Percentiles rank a stretch among this genome's conserved stretches.
Conservation (phyloP, 2,888 invertebrate species). For the Torymus tubicola region DNA sequence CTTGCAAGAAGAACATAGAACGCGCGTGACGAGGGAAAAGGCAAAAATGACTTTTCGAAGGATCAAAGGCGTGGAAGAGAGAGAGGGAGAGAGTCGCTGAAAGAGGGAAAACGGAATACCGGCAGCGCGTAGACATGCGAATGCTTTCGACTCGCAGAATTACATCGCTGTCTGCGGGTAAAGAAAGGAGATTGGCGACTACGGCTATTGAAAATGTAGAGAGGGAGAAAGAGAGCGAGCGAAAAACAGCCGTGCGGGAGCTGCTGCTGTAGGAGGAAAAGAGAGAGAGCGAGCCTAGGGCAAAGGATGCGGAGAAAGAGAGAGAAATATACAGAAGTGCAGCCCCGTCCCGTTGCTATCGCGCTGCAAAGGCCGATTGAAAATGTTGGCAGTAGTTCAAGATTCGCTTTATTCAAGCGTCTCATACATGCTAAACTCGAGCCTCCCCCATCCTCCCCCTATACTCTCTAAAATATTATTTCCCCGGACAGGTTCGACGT, state of each 20-base stretch:
- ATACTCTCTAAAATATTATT: constrained; percentile 64
- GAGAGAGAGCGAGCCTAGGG: constrained; percentile 23
- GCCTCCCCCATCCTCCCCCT: neutral
- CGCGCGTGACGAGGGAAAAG: constrained; percentile 30
- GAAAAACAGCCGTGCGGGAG: constrained; percentile 2
- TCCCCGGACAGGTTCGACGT: constrained; percentile 61
- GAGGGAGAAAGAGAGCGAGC: constrained; percentile 12
- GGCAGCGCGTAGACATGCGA: constrained; percentile 61
- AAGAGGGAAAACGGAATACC: constrained; percentile 15
- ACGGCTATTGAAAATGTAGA: constrained; percentile 42
- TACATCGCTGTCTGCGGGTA: constrained; percentile 64
- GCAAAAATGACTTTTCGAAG: constrained; percentile 43
- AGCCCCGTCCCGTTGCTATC: constrained; percentile 33
- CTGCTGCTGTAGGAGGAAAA: constrained; percentile 21
- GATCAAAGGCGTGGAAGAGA: constrained; percentile 20
- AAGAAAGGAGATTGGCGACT: constrained; percentile 17
- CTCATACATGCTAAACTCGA: constrained; percentile 66
- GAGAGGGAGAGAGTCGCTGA: constrained; percentile 33
- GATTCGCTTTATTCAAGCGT: constrained; percentile 67
- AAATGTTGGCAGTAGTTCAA: constrained; percentile 72
- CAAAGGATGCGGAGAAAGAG: constrained; percentile 3
- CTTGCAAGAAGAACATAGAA: constrained; percentile 13
- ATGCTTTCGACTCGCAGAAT: constrained; percentile 68
- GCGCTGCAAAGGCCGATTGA: constrained; percentile 68
- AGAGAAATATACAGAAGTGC: constrained; percentile 34